Conservation (phyloP, 2,888 invertebrate genomes). For the Drosophila borborema region DNA sequence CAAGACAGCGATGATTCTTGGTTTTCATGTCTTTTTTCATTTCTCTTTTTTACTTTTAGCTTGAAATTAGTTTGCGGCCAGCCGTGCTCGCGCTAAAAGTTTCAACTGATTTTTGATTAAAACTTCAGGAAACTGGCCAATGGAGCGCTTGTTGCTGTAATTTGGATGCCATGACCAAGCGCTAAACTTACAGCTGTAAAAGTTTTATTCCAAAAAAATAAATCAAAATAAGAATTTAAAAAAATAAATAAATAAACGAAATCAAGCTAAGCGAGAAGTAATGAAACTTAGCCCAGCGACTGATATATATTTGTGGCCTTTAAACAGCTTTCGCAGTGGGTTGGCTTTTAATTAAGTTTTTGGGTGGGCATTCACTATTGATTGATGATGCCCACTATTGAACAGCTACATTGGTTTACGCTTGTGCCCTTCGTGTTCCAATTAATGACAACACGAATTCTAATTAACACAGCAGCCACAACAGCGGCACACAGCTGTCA, state of each 20-base stretch:
- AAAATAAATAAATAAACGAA: not conserved
- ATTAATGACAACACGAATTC: constrained; percentile 31
- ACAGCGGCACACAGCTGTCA: not conserved
- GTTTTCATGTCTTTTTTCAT: no score
- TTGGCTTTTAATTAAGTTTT: constrained; percentile 66
- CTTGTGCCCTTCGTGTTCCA: not conserved
- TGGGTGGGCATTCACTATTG: constrained; percentile 26
- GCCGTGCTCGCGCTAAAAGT: constrained; percentile 39
- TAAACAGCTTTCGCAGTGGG: not conserved
- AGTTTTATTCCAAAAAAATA: constrained; percentile 29
- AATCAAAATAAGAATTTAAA: not conserved
- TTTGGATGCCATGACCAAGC: constrained; percentile 36
- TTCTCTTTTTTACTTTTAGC: no score
- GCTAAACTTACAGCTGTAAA: constrained; percentile 49
- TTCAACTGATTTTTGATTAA: constrained; percentile 73
- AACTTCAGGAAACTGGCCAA: constrained; percentile 32
- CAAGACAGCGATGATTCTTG: constrained; percentile 1
- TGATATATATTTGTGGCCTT: constrained; percentile 25
- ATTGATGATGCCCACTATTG: constrained; percentile 33
- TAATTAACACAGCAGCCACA: constrained; percentile 38
- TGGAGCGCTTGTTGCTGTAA: not conserved
- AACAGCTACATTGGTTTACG: not conserved
- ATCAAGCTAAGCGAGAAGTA: constrained; percentile 19
- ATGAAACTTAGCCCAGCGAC: constrained; percentile 15
- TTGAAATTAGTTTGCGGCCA: constrained; percentile 48